Base-by-base conservation (phyloP, 2,888 invertebrate species). In the Calameuta idolon region DNA sequence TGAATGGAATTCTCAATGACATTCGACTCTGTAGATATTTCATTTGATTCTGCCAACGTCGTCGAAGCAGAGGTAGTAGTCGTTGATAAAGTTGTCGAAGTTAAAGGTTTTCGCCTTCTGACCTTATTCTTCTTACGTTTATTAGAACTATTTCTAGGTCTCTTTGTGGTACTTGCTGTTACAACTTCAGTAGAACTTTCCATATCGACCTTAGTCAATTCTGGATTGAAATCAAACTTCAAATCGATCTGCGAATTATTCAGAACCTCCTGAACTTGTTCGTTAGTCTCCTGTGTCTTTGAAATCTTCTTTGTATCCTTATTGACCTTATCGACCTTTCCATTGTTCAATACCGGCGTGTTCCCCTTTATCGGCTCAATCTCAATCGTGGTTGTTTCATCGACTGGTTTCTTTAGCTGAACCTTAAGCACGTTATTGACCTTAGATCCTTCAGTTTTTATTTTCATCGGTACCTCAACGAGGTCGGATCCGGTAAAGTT, bases 91-190 rank as follows among this genome's bases (percentile, higher is more conserved):
- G 87, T 84, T 4, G 83, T 77, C 12, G 80, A 75, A 75, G 93
- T 90, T 0, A 92, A 85, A 0, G 94, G 94, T 85, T 94, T 94
- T 3, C 94, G 93, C 83, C 94, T 93, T 79, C 94, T 93, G 12
- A 91, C 92, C 85, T 94, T 94, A 80, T 90, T 91, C 84, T 90
- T 91, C 90, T 94, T 94, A 79, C 92, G 87, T 80, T 92, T 93
- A 4, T 91, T 92, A 55, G 93, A 92, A 71, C 85, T 92, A 15
- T 93, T 90, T 85, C 93, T 93, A 1, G 93, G 93, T 79, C 93
- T 93, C 80, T 93, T 94, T 4, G 93, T 93, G 1, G 93, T 92
- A 0, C 92, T 91, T 1, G 93, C 89, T n/a, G 73, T 73, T 78
- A 93, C 92, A 79, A 92, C 90, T 83, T 90, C 90, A 33, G 90